Evolutionary conservation across 2,113 vertebrate genomes (phyloP).

Genomic region (Hystrix brachyura): DNA sequence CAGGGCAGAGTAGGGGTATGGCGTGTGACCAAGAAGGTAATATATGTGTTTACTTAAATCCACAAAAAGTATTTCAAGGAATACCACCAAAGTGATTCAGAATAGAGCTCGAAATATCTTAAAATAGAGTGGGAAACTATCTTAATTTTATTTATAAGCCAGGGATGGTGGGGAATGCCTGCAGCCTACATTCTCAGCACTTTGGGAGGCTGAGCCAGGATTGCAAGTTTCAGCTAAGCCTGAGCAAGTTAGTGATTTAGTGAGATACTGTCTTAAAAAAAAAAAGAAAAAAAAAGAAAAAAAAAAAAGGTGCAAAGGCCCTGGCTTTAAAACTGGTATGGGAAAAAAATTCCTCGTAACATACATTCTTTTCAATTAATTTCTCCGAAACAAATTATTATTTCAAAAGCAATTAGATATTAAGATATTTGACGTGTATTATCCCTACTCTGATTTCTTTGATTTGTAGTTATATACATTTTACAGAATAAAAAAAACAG

Average conservation of each 20-base stretch:
- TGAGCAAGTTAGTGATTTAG: neutral
- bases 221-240: neutral
- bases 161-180: neutral
- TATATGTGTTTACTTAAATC: slow-evolving; percentile 52
- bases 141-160: slow-evolving; percentile 5
- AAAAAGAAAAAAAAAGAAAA: neutral
- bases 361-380: neutral
- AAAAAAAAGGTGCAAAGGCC: neutral
- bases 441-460: slow-evolving; percentile 21
- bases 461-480: slow-evolving; percentile 29
- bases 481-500: slow-evolving; percentile 62
- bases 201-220: neutral
- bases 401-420: slow-evolving; percentile 7
- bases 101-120: neutral
- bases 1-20: neutral
- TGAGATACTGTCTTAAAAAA: neutral
- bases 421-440: neutral
- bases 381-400: slow-evolving; percentile 27
- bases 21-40: slow-evolving; percentile 14
- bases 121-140: slow-evolving; percentile 7
- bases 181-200: neutral
- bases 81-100: neutral
- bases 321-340: neutral
- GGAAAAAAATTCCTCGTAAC: neutral
- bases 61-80: slow-evolving; percentile 24